Evolutionary conservation across 2,888 invertebrate genomes (phyloP), one percentile per base, ranked within the genome.

Genomic region (Drosophila algonquin): DNA sequence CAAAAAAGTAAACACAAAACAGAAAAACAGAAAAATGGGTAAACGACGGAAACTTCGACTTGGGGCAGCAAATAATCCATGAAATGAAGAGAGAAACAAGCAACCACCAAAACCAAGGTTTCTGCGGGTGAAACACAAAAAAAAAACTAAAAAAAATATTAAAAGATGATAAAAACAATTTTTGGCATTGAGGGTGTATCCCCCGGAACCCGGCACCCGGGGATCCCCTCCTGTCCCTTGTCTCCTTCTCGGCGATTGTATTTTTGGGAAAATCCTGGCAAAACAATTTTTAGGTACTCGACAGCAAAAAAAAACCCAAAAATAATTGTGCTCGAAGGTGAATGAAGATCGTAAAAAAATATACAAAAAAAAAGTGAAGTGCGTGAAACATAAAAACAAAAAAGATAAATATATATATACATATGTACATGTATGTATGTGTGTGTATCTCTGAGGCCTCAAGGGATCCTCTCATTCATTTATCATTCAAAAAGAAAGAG

Each of bases 231-330:
- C n/a, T n/a, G 7, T 2, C 40, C n/a, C 40, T 40, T 14, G 2
- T 4, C 5, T 40, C 35, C 14, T 14, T 14, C 35, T 6, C 8
- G 0, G 4, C 46, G 18, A 16, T 46, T 30, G 18, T 32, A 32
- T 24, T 68, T 53, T 50, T 52, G 69, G 67, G 67, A 40, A 68
- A 68, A 68, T 68, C 67, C 67, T 68, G 67, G 46, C 67, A 57
- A 46, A 50, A 58, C 24, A 24, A 24, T n/a, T n/a, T n/a, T n/a
- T n/a, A n/a, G n/a, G n/a, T n/a, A n/a, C n/a, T n/a, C n/a, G n/a
- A n/a, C n/a, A n/a, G n/a, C n/a, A 24, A 68, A 27, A 68, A 35
- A 69, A 21, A 69, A 24, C 63, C 64, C 27, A 10, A 52, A 53
- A 61, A 30, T 50, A 59, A 80, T 57, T 51, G 51, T 44, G 40